Base-by-base conservation (phyloP, 2,797 vertebrate species). In the Falco columbarius region DNA sequence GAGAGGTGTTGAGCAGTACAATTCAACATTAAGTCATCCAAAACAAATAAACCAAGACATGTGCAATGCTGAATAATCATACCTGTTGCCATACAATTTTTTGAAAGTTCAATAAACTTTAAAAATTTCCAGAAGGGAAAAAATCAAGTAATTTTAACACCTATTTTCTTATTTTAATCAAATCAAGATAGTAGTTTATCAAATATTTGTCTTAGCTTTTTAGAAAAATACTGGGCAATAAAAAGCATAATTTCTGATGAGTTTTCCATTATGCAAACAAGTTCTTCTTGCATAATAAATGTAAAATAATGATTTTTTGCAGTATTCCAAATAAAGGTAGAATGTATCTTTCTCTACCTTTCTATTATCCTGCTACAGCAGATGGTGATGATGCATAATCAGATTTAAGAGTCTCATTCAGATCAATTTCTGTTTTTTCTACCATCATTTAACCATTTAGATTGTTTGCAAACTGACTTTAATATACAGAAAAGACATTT, bases 401-500 rank as follows among this genome's bases (percentile, higher is more conserved):
- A 96, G 94, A 96, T 97, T 97, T 97, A 90, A 81, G 79, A 80
- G 70, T 91, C 85, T 94, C 85, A 93, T 52, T 96, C 79, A 92
- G 95, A 96, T 97, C 84, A 80, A 86, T 96, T 97, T 97, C 97
- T 97, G 62, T 87, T 95, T 90, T 94, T 96, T 92, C 93, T 89
- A 84, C 76, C 77, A 92, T 79, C 17, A 42, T 96, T 97, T 97
- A 98, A 92, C 92, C 94, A 95, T 97, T 98, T 97, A 94, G 93
- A 96, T 92, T 98, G 97, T 98, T 98, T 98, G 97, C 97, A 98
- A 98, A 97, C 94, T 36, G 10, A 92, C 93, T 96, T 98, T 96
- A 97, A 96, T 84, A 95, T 90, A 97, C 72, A 96, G 83, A 96
- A 96, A 95, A 96, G 95, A 90, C 81, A 77, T 97, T 80, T 92